Evolutionary conservation across 2,797 vertebrate genomes (phyloP).

Genomic region (Sparus aurata): DNA sequence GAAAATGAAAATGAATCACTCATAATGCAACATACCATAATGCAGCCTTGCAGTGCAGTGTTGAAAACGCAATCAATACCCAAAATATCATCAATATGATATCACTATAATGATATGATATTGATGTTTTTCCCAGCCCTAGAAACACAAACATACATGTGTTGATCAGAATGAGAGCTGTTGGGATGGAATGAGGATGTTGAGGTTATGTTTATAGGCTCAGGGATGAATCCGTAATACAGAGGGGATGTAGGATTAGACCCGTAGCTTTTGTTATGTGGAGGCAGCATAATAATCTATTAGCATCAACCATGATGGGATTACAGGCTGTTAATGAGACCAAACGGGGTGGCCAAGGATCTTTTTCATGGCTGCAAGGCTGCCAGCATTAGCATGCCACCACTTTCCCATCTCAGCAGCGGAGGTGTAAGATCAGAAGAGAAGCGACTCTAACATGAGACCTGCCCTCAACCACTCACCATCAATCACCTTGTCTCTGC

Average conservation of each 20-base stretch:
- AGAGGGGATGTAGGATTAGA: conserved; percentile 50
- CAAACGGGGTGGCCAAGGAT: conserved; percentile 34
- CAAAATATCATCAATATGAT: too few species aligned
- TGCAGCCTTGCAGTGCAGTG: too few species aligned
- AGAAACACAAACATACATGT: not conserved
- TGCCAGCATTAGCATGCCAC: conserved; percentile 36
- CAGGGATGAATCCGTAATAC: conserved; percentile 22
- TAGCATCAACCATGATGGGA: conserved; percentile 66
- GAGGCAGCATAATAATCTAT: conserved; percentile 63
- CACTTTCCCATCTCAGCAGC: conserved; percentile 17
- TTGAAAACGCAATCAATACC: too few species aligned
- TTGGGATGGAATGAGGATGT: not conserved
- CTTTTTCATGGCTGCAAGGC: conserved; percentile 28
- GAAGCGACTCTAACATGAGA: not conserved
- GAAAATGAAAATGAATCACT: too few species aligned
- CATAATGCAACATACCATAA: too few species aligned
- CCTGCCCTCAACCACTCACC: conserved; percentile 11
- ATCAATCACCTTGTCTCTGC: conserved; percentile 17
- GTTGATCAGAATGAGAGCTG: not conserved
- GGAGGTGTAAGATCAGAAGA: conserved; percentile 21
- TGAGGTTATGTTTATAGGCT: conserved; percentile 20
- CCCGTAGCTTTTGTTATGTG: conserved; percentile 38
- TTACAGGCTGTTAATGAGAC: conserved; percentile 65
- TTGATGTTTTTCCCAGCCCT: not conserved
- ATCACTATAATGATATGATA: too few species aligned